Percentiles rank a stretch among this genome's conserved stretches.
Conservation (phyloP, 2,888 invertebrate species). For the Halictus ligatus region DNA sequence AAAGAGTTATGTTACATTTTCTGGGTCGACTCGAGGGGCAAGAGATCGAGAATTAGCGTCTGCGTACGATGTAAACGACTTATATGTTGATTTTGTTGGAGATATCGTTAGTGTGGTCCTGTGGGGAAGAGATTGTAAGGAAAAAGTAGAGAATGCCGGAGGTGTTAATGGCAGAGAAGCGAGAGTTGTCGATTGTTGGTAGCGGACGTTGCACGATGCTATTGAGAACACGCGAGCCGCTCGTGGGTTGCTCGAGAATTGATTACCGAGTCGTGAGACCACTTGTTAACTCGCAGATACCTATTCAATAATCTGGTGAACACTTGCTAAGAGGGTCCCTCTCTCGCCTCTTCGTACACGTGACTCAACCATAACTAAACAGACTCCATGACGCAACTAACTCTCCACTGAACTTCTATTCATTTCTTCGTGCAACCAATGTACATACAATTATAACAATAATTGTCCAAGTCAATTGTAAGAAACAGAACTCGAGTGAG, state of each 20-base stretch:
- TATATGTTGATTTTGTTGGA: neutral
- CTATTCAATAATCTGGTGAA: constrained; percentile 7
- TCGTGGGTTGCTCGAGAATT: constrained; percentile 19
- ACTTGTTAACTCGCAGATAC: neutral
- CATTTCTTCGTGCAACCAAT: too few species aligned
- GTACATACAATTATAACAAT: too few species aligned
- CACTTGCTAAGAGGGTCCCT: neutral
- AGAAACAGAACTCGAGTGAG: too few species aligned
- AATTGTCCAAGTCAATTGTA: too few species aligned
- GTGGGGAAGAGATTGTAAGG: neutral
- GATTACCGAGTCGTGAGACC: constrained; percentile 4
- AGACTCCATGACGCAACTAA: too few species aligned
- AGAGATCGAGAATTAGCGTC: neutral
- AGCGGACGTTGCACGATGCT: constrained; percentile 1
- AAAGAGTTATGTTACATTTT: neutral
- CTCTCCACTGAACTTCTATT: too few species aligned
- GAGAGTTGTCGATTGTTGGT: neutral
- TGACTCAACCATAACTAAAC: neutral
- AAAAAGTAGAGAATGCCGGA: neutral
- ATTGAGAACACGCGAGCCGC: constrained; percentile 7
- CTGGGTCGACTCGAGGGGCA: neutral
- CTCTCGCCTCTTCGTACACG: neutral
- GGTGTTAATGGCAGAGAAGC: constrained; percentile 2
- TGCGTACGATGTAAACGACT: neutral
- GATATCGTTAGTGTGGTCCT: neutral